Evolutionary conservation across 2,113 vertebrate genomes (phyloP), one percentile per base, ranked within the genome.

Genomic region (Neoarius graeffei): DNA sequence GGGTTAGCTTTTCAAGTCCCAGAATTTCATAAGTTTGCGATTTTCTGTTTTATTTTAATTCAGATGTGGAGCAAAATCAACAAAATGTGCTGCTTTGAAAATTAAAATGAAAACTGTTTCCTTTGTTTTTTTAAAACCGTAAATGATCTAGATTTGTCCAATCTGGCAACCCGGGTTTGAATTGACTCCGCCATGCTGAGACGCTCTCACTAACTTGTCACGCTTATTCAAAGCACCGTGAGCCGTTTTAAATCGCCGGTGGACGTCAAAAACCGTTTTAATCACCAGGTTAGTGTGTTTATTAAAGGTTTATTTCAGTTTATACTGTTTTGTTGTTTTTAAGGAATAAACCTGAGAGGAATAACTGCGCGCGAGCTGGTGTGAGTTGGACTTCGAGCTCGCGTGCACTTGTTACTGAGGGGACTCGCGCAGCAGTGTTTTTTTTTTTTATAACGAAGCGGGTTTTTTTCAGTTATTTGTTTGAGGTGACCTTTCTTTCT

Each of bases 151-250:
- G 9, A 14, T 50, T 13, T 59, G 2, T 62, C 5, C 30, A 48
- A 69, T 71, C 83, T 84, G 83, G 83, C 83, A 84, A 84, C 83
- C 83, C 62, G 8, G 23, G 64, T 69, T 84, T 84, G 83, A 84
- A 84, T 69, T n/a, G 11, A 14, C 42, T 83, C 62, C 82, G 83
- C 83, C 83, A 84, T 84, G 25, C 81, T 83, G 81, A 83, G 60
- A 1, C 57, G 57, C 30, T 83, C 14, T 66, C 23, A 30, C 83
- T 69, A 54, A 84, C 62, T 84, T 71, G 64, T 84, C 83, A 69
- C 64, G 83, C 17, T 84, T 52, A 69, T 27, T 52, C 60, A 50
- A 6, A 50, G 7, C n/a, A 11, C 50, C 25, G 62, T 30, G 25
- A 27, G 25, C 50, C n/a, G 83, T 17, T 83, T 84, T 67, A 84